Conservation (phyloP, 1,140 invertebrate genomes). For the Aradophagus sp. region DNA sequence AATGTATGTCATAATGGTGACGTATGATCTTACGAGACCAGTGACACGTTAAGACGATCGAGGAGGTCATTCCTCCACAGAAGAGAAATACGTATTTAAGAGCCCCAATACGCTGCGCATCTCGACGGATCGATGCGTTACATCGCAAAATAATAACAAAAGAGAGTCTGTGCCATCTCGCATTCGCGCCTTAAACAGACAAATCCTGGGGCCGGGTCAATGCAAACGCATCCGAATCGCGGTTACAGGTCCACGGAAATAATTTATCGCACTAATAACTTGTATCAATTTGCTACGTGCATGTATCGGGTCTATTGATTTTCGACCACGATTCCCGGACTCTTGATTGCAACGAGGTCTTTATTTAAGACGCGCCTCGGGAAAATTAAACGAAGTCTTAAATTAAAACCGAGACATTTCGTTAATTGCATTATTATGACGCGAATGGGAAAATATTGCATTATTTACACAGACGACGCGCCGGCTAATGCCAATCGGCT, state of each 20-base stretch:
- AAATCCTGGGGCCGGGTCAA: background rate
- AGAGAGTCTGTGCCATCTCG: conserved; percentile 16
- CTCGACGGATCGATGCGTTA: conserved; percentile 20
- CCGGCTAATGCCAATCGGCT: too few species aligned
- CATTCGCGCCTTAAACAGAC: conserved; percentile 14
- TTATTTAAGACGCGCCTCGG: conserved; percentile 25
- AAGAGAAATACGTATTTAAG: conserved; percentile 37
- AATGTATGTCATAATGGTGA: conserved; percentile 25
- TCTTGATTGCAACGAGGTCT: conserved; percentile 9
- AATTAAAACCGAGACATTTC: too few species aligned
- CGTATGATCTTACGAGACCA: conserved; percentile 37
- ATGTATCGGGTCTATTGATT: conserved; percentile 29
- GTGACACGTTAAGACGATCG: conserved; percentile 30
- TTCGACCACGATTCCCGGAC: conserved; percentile 14
- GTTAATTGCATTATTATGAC: too few species aligned
- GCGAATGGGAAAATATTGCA: too few species aligned
- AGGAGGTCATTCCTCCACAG: conserved; percentile 25
- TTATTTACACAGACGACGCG: too few species aligned
- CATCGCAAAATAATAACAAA: conserved; percentile 18
- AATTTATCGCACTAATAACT: conserved; percentile 36
- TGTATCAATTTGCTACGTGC: conserved; percentile 20
- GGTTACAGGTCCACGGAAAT: conserved; percentile 10
- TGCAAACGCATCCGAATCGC: conserved; percentile 6
- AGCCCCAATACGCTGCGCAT: too few species aligned
- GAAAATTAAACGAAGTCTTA: too few species aligned